Percentiles rank a stretch among this genome's conserved stretches.
Evolutionary conservation across 1,140 invertebrate genomes (phyloP).

Genomic region (Vanessa atalanta): DNA sequence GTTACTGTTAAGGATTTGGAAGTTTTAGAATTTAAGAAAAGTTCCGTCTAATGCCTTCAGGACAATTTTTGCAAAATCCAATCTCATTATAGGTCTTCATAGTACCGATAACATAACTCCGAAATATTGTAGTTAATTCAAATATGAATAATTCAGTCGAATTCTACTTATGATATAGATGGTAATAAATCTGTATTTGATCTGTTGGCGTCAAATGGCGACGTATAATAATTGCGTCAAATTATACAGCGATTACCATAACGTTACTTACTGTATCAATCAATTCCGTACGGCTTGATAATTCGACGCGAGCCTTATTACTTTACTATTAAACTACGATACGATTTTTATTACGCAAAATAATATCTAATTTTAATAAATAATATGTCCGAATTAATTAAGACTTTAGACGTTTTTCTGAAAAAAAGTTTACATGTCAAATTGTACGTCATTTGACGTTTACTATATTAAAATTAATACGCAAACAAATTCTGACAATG

Average conservation of each 20-base stretch:
- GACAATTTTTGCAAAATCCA: too few relatives aligned
- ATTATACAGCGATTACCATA: slow-evolving; percentile 59
- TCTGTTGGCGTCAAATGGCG: slow-evolving; percentile 34
- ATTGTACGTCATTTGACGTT: too few relatives aligned
- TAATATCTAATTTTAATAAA: neutral
- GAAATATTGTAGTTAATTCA: neutral
- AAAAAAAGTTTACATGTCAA: too few relatives aligned
- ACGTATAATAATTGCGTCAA: slow-evolving; percentile 47
- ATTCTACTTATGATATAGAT: neutral
- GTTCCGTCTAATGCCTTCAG: too few relatives aligned
- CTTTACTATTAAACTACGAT: neutral
- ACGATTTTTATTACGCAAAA: neutral
- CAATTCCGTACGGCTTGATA: slow-evolving; percentile 47
- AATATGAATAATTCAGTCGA: slow-evolving; percentile 10
- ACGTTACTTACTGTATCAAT: slow-evolving; percentile 44
- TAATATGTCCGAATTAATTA: too few relatives aligned
- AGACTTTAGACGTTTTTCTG: too few relatives aligned
- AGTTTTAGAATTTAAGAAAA: too few relatives aligned
- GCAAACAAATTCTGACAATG: too few relatives aligned
- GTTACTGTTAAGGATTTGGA: too few relatives aligned
- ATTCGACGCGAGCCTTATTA: slow-evolving; percentile 30
- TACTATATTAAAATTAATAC: too few relatives aligned
- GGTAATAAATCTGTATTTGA: slow-evolving; percentile 9
- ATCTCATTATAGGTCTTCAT: too few relatives aligned
- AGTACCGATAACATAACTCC: too few relatives aligned